Percentiles rank a stretch among this genome's conserved stretches.
Conservation (phyloP, 2,797 vertebrate genomes). For the Leuciscus waleckii region DNA sequence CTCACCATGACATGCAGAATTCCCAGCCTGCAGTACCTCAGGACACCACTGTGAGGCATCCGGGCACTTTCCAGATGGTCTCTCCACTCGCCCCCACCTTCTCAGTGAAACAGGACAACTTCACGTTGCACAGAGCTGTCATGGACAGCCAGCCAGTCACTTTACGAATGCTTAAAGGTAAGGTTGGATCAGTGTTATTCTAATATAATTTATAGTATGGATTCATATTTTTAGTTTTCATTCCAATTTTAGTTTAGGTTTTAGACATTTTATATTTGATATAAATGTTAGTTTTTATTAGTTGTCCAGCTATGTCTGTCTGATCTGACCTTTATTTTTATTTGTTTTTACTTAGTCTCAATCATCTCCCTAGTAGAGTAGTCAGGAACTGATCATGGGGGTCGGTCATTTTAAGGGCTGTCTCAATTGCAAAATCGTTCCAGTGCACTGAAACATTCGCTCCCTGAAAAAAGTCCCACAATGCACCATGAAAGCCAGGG, state of each 20-base stretch:
- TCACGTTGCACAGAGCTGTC: slow-evolving; percentile 68
- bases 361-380: neutral
- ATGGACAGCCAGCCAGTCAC: slow-evolving; percentile 71
- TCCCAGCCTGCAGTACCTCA: slow-evolving; percentile 48
- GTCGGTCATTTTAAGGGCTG: neutral
- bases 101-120: slow-evolving; percentile 50
- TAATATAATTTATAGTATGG: neutral
- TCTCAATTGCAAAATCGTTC: neutral
- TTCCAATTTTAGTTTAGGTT: neutral
- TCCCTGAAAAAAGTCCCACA: neutral
- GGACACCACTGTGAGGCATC: slow-evolving; percentile 61
- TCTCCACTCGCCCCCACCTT: slow-evolving; percentile 64
- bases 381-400: neutral
- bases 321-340: neutral
- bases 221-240: neutral
- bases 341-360: neutral
- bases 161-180: slow-evolving; percentile 76
- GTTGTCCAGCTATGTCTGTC: neutral
- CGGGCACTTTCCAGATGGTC: slow-evolving; percentile 66
- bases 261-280: neutral
- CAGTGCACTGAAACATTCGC: neutral
- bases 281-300: neutral
- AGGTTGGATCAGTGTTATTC: neutral
- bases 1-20: slow-evolving; percentile 28
- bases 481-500: neutral